Base-by-base conservation (phyloP, 1,140 invertebrate genomes). In the Drosophila suzukii region DNA sequence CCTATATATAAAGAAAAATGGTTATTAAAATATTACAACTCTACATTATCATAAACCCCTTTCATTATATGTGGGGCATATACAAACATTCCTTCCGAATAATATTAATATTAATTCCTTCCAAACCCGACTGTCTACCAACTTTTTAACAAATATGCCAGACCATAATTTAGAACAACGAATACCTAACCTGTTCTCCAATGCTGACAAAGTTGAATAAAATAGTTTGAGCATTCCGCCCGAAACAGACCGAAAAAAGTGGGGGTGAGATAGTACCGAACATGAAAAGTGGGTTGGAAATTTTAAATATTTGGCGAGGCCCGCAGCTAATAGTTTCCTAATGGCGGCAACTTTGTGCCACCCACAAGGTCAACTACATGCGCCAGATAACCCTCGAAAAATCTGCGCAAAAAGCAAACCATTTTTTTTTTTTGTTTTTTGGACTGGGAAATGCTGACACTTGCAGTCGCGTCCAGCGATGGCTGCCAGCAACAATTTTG, bases 311-410 rank as follows among this genome's bases (percentile, higher is more conserved):
- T 78, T 62, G 47, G 47, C 51, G 11, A 27, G 11, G 50, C 55
- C 68, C 62, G 53, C 68, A 66, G 78, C 78, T 78, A 88, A 82
- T 88, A 85, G 82, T 88, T 88, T 66, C 44, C 80, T 86, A 78
- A 82, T 77, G 66, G 55, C 32, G 11, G 61, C 73, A 85, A 67
- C 75, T 86, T 85, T 88, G 59, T 50, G 43, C 53, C 46, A 32
- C 58, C 56, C 59, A 68, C 73, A 78, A 83, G 83, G 83, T 86
- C 83, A 88, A 70, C 75, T 86, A 88, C 83, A 88, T 86, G 83
- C 34, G 75, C 60, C 67, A 89, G 83, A 88, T 88, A 86, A 88
- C 12, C 49, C n/a, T 46, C 20, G 36, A 65, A 81, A 85, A 79
- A 86, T 75, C 57, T 72, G 62, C 36, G 17, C 62, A 58, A 57